Percentiles rank a stretch among this genome's conserved stretches.
These are phyloP conservation scores for Galeopterus variegatus DNA, from an alignment of 2,113 vertebrate genomes.

Conservation along the genomic window DNA sequence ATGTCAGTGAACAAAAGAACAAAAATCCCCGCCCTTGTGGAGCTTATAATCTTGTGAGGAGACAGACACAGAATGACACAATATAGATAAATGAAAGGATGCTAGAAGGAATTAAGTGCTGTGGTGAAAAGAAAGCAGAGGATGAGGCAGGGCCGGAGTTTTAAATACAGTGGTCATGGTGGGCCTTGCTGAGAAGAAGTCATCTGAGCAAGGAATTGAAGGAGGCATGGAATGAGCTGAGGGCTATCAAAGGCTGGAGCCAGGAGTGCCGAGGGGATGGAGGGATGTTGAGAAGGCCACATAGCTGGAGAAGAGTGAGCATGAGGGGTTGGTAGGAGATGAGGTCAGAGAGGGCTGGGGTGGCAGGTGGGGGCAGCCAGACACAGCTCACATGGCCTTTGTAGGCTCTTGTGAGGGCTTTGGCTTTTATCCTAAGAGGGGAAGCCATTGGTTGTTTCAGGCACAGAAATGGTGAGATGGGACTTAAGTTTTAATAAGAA, in stretches of 20 bases:
- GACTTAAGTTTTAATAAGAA: background rate
- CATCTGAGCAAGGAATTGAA: background rate
- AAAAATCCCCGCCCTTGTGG: background rate
- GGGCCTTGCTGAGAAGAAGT: background rate
- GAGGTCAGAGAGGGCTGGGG: background rate
- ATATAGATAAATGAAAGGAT: background rate
- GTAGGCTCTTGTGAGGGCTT: background rate
- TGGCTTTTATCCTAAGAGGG: background rate
- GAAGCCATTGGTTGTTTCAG: background rate
- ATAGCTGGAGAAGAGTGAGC: background rate
- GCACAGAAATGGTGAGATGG: background rate
- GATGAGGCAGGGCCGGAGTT: background rate
- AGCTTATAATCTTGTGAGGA: background rate
- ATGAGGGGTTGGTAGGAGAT: background rate
- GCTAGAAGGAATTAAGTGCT: background rate
- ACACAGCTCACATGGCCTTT: background rate
- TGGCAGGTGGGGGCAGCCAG: background rate
- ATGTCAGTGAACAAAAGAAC: background rate
- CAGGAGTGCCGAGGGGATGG: background rate
- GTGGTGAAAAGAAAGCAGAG: background rate
- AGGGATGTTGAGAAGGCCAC: background rate
- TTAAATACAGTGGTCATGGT: background rate
- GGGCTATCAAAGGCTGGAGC: background rate
- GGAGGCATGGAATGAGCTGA: background rate
- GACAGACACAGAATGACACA: background rate